Evolutionary conservation across 2,113 vertebrate genomes (phyloP).

Genomic region (Myotis lucifugus): DNA sequence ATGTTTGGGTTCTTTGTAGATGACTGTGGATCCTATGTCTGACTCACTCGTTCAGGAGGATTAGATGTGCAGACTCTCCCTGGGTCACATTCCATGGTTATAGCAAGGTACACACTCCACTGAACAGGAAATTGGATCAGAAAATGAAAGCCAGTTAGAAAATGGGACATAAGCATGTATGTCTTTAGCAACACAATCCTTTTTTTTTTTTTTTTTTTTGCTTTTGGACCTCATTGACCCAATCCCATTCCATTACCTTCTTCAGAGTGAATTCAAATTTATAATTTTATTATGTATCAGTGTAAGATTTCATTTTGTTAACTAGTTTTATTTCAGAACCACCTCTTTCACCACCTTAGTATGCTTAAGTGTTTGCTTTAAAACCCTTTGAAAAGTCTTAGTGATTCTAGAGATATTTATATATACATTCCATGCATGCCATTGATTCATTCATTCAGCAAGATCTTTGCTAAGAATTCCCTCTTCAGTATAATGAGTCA

Average conservation of each 20-base stretch:
- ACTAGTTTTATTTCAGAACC: background rate
- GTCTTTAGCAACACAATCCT: background rate
- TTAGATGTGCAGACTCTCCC: constrained; percentile 39
- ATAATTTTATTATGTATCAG: constrained; percentile 2
- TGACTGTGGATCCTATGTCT: constrained; percentile 6
- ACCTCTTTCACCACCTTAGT: background rate
- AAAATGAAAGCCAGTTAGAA: constrained; percentile 34
- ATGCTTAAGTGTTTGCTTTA: background rate
- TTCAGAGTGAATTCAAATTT: constrained; percentile 7
- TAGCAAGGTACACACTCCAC: constrained; percentile 25
- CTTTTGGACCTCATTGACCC: background rate
- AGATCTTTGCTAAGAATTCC: background rate
- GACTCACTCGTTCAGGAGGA: constrained; percentile 35
- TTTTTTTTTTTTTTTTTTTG: background rate
- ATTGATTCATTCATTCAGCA: background rate
- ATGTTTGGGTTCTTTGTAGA: constrained; percentile 14
- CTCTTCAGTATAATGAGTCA: background rate
- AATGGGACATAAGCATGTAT: background rate
- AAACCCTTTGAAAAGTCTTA: background rate
- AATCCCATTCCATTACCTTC: background rate
- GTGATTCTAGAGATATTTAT: background rate
- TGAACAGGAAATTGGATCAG: constrained; percentile 44
- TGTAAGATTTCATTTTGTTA: background rate
- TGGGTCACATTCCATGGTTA: constrained; percentile 33
- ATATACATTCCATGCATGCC: background rate